A percentile compares a stretch with the other conserved stretches of the same genome.
These are phyloP conservation scores for Chloroceryle amazona DNA, from an alignment of 2,797 vertebrate species.

Conservation along the genomic window DNA sequence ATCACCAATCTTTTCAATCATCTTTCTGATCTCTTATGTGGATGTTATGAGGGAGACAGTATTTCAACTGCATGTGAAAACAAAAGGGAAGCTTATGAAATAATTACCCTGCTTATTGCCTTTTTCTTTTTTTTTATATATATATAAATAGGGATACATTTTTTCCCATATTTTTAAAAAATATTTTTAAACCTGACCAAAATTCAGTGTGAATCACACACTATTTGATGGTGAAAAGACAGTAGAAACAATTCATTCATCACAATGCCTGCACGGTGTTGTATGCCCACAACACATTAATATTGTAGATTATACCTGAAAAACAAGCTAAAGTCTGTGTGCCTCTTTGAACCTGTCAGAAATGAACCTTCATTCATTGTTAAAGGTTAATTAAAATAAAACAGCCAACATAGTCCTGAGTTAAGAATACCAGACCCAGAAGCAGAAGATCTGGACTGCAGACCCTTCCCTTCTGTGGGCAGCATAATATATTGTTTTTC, in stretches of 20 bases:
- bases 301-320: constrained; percentile 25
- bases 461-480: neutral
- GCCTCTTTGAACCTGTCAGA: constrained; percentile 1
- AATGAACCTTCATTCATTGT: constrained; percentile 28
- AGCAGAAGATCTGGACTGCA: constrained; percentile 29
- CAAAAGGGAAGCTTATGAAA: neutral
- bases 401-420: neutral
- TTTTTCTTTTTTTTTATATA: neutral
- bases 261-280: neutral
- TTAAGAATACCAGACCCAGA: neutral
- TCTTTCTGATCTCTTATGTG: neutral
- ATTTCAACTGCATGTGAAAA: neutral
- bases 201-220: neutral
- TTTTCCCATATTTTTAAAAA: neutral
- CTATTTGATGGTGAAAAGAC: neutral
- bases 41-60: neutral
- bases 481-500: constrained; percentile 49
- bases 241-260: neutral
- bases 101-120: neutral
- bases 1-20: neutral
- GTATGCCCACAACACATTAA: neutral
- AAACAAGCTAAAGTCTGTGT: constrained; percentile 17
- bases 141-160: neutral
- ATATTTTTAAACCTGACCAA: neutral
- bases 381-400: constrained; percentile 63